Percentiles rank a stretch among this genome's conserved stretches.
Evolutionary conservation across 2,797 vertebrate genomes (phyloP).

Genomic region (Trichosurus vulpecula): DNA sequence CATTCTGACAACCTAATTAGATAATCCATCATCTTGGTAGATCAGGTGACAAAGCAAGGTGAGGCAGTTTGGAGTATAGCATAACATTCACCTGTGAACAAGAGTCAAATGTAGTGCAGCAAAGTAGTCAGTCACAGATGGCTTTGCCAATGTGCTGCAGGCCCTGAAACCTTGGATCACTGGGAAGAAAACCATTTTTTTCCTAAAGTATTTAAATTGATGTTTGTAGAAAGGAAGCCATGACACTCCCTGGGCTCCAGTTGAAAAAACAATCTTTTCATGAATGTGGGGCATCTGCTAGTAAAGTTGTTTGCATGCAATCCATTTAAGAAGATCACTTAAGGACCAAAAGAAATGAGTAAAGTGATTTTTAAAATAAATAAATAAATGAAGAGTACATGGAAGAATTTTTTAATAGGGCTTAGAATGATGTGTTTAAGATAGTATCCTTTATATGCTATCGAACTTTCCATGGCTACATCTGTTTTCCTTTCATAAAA

Average conservation of each 20-base stretch:
- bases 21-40: background rate
- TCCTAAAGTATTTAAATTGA: background rate
- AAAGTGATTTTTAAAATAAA: slow-evolving; percentile 26
- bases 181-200: slow-evolving; percentile 6
- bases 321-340: background rate
- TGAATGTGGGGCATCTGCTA: background rate
- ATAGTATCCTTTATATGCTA: slow-evolving; percentile 30
- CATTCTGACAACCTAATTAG: slow-evolving; percentile 35
- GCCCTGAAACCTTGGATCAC: background rate
- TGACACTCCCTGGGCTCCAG: background rate
- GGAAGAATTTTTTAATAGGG: background rate
- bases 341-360: background rate
- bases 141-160: background rate
- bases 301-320: background rate
- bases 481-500: slow-evolving; percentile 71
- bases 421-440: slow-evolving; percentile 56
- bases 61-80: background rate
- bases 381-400: background rate
- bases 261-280: background rate
- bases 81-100: background rate
- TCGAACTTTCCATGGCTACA: slow-evolving; percentile 64
- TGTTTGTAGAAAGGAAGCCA: background rate
- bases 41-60: background rate
- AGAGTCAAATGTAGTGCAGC: background rate
- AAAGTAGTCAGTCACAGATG: background rate